phyloP scores from a whole-genome alignment of 2,888 invertebrate genomes.

The Baronia brevicornis region DNA sequence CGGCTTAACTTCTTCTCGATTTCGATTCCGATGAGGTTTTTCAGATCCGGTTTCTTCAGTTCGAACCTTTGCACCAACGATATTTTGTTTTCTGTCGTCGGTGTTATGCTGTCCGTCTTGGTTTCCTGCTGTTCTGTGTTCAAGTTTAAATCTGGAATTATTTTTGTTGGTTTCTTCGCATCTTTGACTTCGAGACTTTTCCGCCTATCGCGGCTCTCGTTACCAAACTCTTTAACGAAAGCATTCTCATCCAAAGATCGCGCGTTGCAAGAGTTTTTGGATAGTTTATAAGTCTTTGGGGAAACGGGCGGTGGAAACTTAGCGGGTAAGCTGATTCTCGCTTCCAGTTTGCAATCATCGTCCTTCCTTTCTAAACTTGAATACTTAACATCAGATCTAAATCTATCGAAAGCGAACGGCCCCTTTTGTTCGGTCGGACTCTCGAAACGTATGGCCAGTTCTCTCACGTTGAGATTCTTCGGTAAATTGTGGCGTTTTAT shows the following conservation, averaged over 20 bases:
- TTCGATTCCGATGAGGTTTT: constrained; percentile 51
- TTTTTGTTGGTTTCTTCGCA: constrained; percentile 76
- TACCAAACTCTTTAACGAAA: constrained; percentile 80
- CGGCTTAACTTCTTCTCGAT: constrained; percentile 79
- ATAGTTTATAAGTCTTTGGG: constrained; percentile 72
- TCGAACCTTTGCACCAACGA: constrained; percentile 74
- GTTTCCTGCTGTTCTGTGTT: constrained; percentile 46
- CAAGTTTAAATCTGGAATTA: constrained; percentile 57
- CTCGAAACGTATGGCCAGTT: constrained; percentile 79
- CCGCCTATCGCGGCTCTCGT: constrained; percentile 59
- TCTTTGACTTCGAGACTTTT: constrained; percentile 79
- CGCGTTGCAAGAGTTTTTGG: constrained; percentile 78
- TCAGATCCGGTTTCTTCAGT: constrained; percentile 44
- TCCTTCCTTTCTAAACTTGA: constrained; percentile 49
- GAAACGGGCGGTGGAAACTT: constrained; percentile 77
- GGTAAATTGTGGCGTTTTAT: constrained; percentile 30
- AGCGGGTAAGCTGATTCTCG: constrained; percentile 31
- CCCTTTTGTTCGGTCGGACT: constrained; percentile 76
- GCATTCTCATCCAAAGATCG: constrained; percentile 84
- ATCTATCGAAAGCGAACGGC: constrained; percentile 73
- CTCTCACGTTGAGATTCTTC: constrained; percentile 73
- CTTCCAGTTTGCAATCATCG: constrained; percentile 32
- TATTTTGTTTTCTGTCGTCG: constrained; percentile 78
- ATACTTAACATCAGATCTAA: constrained; percentile 58
- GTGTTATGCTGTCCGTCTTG: constrained; percentile 61